Percentiles rank a stretch among this genome's conserved stretches.
Evolutionary conservation across 2,113 vertebrate genomes (phyloP).

Genomic region (Mungos mungo): DNA sequence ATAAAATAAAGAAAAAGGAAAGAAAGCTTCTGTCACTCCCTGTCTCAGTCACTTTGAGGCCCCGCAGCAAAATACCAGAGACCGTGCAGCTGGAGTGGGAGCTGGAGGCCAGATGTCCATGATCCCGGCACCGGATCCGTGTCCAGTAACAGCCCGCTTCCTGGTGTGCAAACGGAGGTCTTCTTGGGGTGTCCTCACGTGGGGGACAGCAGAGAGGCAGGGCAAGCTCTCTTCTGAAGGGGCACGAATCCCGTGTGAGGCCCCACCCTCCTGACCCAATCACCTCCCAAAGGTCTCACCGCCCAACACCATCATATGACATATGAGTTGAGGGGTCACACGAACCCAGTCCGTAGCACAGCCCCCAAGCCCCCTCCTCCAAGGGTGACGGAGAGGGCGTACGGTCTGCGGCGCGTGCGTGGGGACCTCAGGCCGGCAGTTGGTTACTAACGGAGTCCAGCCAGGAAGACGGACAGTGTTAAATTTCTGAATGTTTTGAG

Average conservation of each 20-base stretch:
- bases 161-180: neutral
- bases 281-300: no score
- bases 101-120: neutral
- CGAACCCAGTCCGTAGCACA: neutral
- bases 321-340: neutral
- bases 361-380: neutral
- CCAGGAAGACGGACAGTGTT: neutral
- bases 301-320: neutral
- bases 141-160: neutral
- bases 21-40: neutral
- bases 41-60: neutral
- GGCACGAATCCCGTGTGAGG: neutral
- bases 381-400: neutral
- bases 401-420: fast-evolving
- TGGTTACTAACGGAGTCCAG: neutral
- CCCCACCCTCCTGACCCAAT: neutral
- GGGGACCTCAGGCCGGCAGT: neutral
- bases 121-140: no score
- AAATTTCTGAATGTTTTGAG: neutral
- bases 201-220: neutral
- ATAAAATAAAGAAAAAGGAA: no score
- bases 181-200: neutral
- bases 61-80: neutral
- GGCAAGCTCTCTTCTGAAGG: neutral
- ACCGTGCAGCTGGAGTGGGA: neutral